These are phyloP conservation scores for Oopsacas minuta DNA, from an alignment of 37 sponge, comb jelly and placozoan genomes.

Conservation along the genomic window DNA sequence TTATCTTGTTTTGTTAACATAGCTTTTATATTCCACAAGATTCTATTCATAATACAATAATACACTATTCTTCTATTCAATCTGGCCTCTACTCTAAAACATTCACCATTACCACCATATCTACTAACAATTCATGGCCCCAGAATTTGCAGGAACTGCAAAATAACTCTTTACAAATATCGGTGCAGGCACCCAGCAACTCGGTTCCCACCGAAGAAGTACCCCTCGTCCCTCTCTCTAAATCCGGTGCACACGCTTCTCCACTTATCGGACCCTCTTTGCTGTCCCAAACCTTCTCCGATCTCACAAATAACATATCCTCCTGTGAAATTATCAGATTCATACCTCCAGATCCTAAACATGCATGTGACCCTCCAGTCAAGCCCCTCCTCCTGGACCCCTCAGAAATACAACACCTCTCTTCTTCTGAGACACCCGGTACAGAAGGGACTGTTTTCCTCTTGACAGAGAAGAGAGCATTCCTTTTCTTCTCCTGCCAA, in stretches of 20 bases:
- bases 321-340: background rate
- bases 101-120: background rate
- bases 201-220: background rate
- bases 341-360: background rate
- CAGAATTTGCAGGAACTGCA: background rate
- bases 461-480: background rate
- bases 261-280: background rate
- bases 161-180: background rate
- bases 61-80: constrained; percentile 2
- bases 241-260: background rate
- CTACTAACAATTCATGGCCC: constrained; percentile 4
- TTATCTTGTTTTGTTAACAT: background rate
- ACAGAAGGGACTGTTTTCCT: background rate
- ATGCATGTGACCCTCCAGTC: background rate
- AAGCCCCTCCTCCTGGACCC: background rate
- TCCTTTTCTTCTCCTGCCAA: constrained; percentile 10
- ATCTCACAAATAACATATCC: background rate
- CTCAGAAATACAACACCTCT: background rate
- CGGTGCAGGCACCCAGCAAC: background rate
- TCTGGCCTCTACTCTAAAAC: constrained; percentile 14
- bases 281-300: background rate
- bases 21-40: background rate
- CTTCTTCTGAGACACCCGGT: background rate
- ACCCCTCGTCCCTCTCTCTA: background rate
- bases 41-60: background rate